Base-by-base conservation (phyloP, 1,140 invertebrate genomes). In the Drosophila pseudoananassae region DNA sequence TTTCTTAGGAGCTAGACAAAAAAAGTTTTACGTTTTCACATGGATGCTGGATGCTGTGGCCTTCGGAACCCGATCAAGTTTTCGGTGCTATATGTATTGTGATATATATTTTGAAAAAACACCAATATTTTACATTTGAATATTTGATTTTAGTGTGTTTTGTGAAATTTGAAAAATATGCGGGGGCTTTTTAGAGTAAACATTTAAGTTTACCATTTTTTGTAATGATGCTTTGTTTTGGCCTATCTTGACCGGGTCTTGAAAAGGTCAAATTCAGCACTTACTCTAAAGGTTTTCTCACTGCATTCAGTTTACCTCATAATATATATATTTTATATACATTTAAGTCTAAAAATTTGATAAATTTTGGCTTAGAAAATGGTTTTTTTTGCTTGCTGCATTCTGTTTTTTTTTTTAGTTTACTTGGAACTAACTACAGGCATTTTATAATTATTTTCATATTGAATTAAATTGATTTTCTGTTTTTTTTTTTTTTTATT, bases 331-430 rank as follows among this genome's bases (percentile, higher is more conserved):
- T 12, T 15, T 61, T 49, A 78, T 61, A 36, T 52, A 52, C 61
- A 72, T 77, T 50, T 74, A 72, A 68, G 69, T 85, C 81, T 89
- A 87, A 87, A 78, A 87, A 82, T 87, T 71, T 53, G 50, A 78
- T 87, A 82, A 77, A 90, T 89, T 89, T 89, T 89, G 85, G 85
- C 85, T 90, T 90, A 76, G 72, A 90, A 84, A 87, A 80, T 75
- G 33, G 3, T 75, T 29, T 29, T 64, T 20, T 54, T 72, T 71
- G 58, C 58, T 78, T 76, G 55, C 57, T 61, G 63, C 61, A n/a
- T 53, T 17, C 23, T 1, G 20, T 14, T 4, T 49, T 38, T 68
- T 68, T 38, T 53, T 73, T 57, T 51, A 20, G 15, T 68, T 84
- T 79, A 78, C 54, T 79, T 90, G 78, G 43, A 85, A 85, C 87